Evolutionary conservation across 2,888 invertebrate genomes (phyloP).

Genomic region (Polymixis lichenea): DNA sequence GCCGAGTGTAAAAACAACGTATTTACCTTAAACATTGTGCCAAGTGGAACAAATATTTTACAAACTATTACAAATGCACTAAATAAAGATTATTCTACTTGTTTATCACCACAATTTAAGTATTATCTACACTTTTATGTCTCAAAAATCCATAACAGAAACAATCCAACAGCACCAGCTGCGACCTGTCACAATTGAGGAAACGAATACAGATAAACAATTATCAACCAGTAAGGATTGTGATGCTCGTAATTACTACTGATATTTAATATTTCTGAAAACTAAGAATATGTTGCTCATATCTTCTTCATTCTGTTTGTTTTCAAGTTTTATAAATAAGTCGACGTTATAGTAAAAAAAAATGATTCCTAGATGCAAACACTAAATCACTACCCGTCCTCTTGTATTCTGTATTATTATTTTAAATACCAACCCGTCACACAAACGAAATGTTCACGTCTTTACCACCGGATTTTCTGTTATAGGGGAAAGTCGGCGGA

Average conservation of each 20-base stretch:
- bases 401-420: too few species aligned
- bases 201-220: slow-evolving; percentile 61
- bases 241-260: slow-evolving; percentile 28
- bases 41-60: slow-evolving; percentile 47
- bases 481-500: too few species aligned
- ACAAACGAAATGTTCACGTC: too few species aligned
- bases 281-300: neutral
- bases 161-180: slow-evolving; percentile 85
- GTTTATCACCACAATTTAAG: slow-evolving; percentile 57
- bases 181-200: slow-evolving; percentile 84
- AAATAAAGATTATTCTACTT: slow-evolving; percentile 52
- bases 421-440: too few species aligned
- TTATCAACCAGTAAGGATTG: slow-evolving; percentile 55
- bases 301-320: too few species aligned
- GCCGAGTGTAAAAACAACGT: slow-evolving; percentile 57
- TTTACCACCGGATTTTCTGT: too few species aligned
- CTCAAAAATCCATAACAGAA: slow-evolving; percentile 80
- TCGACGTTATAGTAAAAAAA: too few species aligned
- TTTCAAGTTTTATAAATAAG: too few species aligned
- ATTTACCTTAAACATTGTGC: slow-evolving; percentile 81
- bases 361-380: too few species aligned
- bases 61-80: slow-evolving; percentile 42
- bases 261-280: neutral
- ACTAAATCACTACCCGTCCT: too few species aligned
- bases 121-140: slow-evolving; percentile 70